Base-by-base conservation (phyloP, 2,113 vertebrate genomes). In the Gnathonemus longibarbis region DNA sequence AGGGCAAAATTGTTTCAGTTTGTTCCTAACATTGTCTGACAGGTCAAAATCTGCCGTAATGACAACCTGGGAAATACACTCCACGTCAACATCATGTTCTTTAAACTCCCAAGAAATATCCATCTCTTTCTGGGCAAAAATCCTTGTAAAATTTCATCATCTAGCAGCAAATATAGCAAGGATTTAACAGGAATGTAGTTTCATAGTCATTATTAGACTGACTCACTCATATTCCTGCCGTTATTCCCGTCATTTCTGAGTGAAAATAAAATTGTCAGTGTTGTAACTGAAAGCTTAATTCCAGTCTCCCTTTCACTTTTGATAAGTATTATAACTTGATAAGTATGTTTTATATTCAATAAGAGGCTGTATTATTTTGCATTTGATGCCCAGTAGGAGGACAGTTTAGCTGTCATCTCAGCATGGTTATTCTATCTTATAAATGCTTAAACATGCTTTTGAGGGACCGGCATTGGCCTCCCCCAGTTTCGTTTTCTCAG, bases 61-160 rank as follows among this genome's bases (percentile, higher is more conserved):
- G 35, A 35, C 74, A 39, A 19, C 35, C 11, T 7, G 15, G 74
- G 74, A 42, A 80, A 80, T 4, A 39, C 27, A 77, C 35, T 77
- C 70, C 11, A 35, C 5, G 0, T 77, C 70, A 77, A 80, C 31
- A 80, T 42, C 10, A 5, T 19, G 70, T 39, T 42, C 70, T 77
- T 77, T 15, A 39, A 39, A 80, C 35, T 80, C 31, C 74, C 31
- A 80, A 19, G 74, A 80, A 80, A 80, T 80, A 80, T 77, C 70
- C 35, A 19, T 42, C 35, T 80, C 31, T 19, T 80, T 80, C 74
- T 80, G 74, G 74, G 74, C 19, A 80, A 39, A 80, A 42, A 80
- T 80, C 74, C 35, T 17, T 80, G 74, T 80, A 80, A 80, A 80
- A 80, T 80, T 15, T 80, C 74, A 80, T 42, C 74, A 80, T 80